phyloP scores from a whole-genome alignment of 2,113 vertebrate genomes.

The Tretioscincus oriximinensis region DNA sequence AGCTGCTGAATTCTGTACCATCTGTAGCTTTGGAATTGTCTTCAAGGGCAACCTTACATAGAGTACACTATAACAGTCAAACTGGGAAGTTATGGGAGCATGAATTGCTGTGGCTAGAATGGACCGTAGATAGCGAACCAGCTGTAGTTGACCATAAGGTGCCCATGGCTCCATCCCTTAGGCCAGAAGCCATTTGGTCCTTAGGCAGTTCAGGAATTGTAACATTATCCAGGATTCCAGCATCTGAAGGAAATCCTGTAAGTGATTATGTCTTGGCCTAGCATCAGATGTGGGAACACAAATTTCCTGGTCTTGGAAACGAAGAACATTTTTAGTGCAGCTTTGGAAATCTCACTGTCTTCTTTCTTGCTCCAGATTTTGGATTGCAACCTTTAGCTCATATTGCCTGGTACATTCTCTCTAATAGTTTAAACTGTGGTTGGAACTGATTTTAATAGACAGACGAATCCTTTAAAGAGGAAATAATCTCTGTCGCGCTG shows the following conservation, averaged over 20 bases:
- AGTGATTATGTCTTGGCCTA: background rate
- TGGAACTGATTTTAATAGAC: background rate
- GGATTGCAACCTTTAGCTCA: background rate
- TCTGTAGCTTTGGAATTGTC: too few species aligned
- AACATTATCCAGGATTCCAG: background rate
- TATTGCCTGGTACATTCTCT: conserved; percentile 5
- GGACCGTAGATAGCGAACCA: background rate
- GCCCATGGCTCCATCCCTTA: background rate
- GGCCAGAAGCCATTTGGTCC: background rate
- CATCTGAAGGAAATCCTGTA: background rate
- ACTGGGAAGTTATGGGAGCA: too few species aligned
- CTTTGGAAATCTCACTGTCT: background rate
- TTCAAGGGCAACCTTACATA: too few species aligned
- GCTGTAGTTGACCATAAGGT: too few species aligned
- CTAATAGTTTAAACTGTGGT: conserved; percentile 19
- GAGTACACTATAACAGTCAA: too few species aligned
- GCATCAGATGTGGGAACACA: background rate
- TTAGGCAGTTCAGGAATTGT: background rate
- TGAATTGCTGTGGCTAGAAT: background rate
- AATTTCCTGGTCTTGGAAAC: background rate
- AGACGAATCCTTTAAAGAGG: conserved; percentile 42
- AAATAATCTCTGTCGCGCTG: conserved; percentile 19
- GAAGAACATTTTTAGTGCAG: background rate
- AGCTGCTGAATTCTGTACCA: too few species aligned
- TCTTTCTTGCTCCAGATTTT: background rate